Base-by-base conservation (phyloP, 1,140 invertebrate genomes). In the Ladona fulva region DNA sequence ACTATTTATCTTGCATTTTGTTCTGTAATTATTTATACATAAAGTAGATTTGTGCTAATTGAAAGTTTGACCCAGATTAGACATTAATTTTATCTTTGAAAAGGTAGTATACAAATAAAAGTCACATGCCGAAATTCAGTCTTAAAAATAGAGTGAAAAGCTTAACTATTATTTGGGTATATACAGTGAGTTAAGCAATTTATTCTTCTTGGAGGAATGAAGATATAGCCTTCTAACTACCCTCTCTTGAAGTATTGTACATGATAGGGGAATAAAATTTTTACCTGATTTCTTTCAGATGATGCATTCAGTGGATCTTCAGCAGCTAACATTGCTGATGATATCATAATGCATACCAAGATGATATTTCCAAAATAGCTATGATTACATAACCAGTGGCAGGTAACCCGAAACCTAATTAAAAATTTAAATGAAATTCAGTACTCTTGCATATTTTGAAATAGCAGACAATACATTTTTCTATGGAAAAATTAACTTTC, bases 331-430 rank as follows among this genome's bases (percentile, higher is more conserved):
- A 99, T 96, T 78, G 95, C 96, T 76, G 96, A 98, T 5, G 97
- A 99, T 80, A 99, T 94, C 89, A 99, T 92, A 85, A 99, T 99
- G 86, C 98, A 99, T 10, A 93, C 93, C 66, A 99, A 87, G 81
- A 99, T 97, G 79, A 98, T 90, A 87, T 99, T 99, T 25, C 95
- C 91, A 85, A 99, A 99, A 82, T 96, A 93, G 77, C 91, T 92
- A 83, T 99, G 97, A 85, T 99, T 99, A 83, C 95, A 97, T 78
- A 99, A 88, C 90, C 92, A 95, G 86, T 99, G 97, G 85, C 97
- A 99, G 82, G 98, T 94, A 1, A 98, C 90, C 24, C 98, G 95
- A 87, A 99, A 95, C 86, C 97, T 97, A 86, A 66, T 66, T 12
- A 66, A 66, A 66, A 66, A 66, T 66, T 22, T 12, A 66, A 66